Percentiles rank a stretch among this genome's conserved stretches.
Conservation (phyloP, 1,140 invertebrate species). For the Eumaeus atala region DNA sequence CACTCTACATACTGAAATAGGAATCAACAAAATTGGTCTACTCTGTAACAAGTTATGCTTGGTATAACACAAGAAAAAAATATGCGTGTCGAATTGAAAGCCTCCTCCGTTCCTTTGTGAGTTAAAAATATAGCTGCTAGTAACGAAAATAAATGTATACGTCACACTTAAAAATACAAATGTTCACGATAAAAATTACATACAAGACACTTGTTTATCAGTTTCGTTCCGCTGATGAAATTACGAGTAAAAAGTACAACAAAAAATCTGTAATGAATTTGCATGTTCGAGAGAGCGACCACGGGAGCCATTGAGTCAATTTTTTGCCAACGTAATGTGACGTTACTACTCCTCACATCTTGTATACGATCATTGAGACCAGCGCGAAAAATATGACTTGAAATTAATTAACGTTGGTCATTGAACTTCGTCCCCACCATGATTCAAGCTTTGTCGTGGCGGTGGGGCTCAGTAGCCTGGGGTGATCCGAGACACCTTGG, state of each 20-base stretch:
- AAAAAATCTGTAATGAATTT: constrained; percentile 22
- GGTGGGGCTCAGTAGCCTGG: too few relatives aligned
- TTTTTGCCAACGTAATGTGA: constrained; percentile 13
- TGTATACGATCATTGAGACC: neutral
- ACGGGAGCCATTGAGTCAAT: constrained; percentile 14
- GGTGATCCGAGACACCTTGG: too few relatives aligned
- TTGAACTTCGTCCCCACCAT: constrained; percentile 6
- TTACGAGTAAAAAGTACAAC: constrained; percentile 15
- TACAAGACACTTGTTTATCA: constrained; percentile 10
- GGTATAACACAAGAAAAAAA: neutral
- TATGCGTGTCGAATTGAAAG: neutral
- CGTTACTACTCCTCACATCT: constrained; percentile 1
- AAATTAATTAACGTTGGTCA: constrained; percentile 20
- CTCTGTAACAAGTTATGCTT: neutral
- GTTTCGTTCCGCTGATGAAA: constrained; percentile 16
- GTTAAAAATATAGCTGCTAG: neutral
- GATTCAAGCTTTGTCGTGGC: too few relatives aligned
- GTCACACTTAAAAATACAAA: constrained; percentile 1
- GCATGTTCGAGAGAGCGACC: constrained; percentile 17
- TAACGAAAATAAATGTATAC: neutral
- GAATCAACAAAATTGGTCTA: too few relatives aligned
- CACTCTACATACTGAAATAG: neutral
- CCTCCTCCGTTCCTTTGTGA: too few relatives aligned
- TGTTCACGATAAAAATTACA: neutral
- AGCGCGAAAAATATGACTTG: constrained; percentile 16